These are phyloP conservation scores for Trididemnum nubilum DNA, from an alignment of 23 tunicate genomes.

Conservation along the genomic window DNA sequence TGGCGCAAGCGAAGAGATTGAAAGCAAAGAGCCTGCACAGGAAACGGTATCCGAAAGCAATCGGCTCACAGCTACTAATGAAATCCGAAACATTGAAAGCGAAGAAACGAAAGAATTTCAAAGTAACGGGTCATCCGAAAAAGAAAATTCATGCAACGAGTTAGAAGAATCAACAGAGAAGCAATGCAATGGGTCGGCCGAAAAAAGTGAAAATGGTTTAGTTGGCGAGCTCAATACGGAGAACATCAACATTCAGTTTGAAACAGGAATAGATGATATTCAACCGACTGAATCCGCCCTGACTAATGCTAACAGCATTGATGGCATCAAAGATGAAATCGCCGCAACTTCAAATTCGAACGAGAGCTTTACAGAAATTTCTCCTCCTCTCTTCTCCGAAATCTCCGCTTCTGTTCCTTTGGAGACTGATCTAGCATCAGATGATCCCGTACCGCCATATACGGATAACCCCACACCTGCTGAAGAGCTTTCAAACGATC, in stretches of 20 bases:
- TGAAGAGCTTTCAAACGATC: not conserved
- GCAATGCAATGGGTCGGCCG: no score
- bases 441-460: not conserved
- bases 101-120: no score
- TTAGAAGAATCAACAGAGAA: no score
- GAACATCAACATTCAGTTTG: not conserved
- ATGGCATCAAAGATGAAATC: not conserved
- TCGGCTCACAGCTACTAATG: no score
- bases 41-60: no score
- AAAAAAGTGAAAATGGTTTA: not conserved
- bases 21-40: no score
- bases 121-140: no score
- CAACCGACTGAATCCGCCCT: not conserved
- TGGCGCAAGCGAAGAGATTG: not conserved
- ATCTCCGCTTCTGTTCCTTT: not conserved
- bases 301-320: not conserved
- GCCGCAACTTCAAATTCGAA: not conserved
- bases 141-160: no score
- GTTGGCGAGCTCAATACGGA: not conserved
- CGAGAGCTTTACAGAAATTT: not conserved
- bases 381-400: conserved; percentile 5
- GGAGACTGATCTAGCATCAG: not conserved
- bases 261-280: not conserved
- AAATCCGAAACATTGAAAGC: no score
- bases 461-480: not conserved